A percentile compares a stretch with the other conserved stretches of the same genome.
phyloP scores from a whole-genome alignment of 2,113 vertebrate genomes.

The Vulpes ferrilata region DNA sequence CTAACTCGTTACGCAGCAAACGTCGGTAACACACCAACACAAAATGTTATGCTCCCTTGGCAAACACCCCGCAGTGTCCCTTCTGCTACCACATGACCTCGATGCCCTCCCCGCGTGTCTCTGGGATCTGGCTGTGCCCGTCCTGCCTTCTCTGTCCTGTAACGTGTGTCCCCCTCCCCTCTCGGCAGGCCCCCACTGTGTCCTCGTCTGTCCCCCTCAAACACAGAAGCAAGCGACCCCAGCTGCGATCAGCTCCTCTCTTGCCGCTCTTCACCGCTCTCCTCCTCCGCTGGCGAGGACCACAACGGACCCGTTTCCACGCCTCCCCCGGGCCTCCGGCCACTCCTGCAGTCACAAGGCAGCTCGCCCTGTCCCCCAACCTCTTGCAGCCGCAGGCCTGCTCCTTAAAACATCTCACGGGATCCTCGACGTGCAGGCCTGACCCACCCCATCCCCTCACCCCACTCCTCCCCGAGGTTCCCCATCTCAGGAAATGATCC shows the following conservation, averaged over 20 bases:
- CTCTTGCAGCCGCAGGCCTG: not conserved
- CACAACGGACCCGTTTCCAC: too few species aligned
- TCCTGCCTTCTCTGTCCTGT: not conserved
- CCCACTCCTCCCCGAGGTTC: not conserved
- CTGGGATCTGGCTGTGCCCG: not conserved
- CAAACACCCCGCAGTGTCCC: not conserved
- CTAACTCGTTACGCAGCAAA: not conserved
- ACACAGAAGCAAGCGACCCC: not conserved
- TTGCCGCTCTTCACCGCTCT: not conserved
- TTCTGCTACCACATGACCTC: not conserved
- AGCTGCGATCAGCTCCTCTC: not conserved
- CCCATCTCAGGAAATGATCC: not conserved
- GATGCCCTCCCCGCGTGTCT: not conserved
- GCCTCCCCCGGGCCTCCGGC: not conserved
- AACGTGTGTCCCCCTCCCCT: not conserved
- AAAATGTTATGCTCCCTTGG: not conserved
- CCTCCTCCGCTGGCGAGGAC: not conserved
- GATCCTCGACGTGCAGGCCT: not conserved
- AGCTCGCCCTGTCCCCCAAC: not conserved
- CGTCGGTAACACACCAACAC: not conserved
- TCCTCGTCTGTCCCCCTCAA: not conserved
- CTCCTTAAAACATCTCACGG: not conserved
- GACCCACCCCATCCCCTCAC: not conserved
- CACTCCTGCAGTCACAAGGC: not conserved
- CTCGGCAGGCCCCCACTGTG: not conserved